These are phyloP conservation scores for Agrilus biguttatus DNA, from an alignment of 2,888 invertebrate genomes.

Conservation along the genomic window DNA sequence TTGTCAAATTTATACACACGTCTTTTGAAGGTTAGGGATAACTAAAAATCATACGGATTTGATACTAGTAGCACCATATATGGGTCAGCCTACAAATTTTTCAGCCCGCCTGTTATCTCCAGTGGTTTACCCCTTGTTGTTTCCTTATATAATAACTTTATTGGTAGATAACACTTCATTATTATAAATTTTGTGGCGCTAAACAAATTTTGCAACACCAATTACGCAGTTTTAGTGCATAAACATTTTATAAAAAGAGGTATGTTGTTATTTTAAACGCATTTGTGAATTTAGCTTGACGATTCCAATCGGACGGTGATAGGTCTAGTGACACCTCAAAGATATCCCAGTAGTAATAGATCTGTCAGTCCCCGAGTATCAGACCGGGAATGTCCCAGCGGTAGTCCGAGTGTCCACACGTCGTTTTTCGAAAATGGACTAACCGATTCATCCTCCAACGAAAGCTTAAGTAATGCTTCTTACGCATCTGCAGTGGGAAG, in stretches of 20 bases:
- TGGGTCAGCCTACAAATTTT: too few relatives aligned
- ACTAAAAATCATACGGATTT: too few relatives aligned
- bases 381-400: conserved; percentile 1
- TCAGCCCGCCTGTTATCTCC: too few relatives aligned
- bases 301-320: conserved; percentile 22
- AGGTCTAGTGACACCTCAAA: conserved; percentile 27
- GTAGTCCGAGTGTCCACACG: conserved; percentile 7
- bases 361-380: conserved; percentile 15
- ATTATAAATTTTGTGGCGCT: too few relatives aligned
- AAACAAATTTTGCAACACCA: too few relatives aligned
- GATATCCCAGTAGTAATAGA: conserved; percentile 16
- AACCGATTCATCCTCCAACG: conserved; percentile 41
- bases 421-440: conserved; percentile 13
- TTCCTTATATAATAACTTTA: too few relatives aligned
- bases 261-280: not conserved
- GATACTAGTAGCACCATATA: too few relatives aligned
- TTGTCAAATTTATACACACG: too few relatives aligned
- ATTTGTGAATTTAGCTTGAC: conserved; percentile 14
- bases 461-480: conserved; percentile 71
- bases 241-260: not conserved
- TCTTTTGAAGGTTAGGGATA: too few relatives aligned
- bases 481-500: conserved; percentile 86
- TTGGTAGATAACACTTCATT: too few relatives aligned
- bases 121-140: too few relatives aligned
- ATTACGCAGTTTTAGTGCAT: too few relatives aligned